Base-by-base conservation (phyloP, 1,140 invertebrate species). In the Drosophila suzukii region DNA sequence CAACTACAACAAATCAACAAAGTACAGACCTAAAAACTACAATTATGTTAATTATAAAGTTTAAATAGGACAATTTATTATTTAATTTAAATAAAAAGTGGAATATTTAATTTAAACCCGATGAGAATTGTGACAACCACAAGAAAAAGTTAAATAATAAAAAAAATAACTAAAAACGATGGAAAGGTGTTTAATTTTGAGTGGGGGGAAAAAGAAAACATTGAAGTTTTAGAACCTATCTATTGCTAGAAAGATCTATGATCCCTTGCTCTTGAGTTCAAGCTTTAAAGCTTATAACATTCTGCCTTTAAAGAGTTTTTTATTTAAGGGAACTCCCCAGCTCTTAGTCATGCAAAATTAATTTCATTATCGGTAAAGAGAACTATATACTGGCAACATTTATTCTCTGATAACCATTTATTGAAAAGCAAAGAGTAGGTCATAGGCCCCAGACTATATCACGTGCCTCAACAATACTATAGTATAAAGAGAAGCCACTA, bases 31-130 rank as follows among this genome's bases (percentile, higher is more conserved):
- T 78, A 83, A 75, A 85, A 72, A 75, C 75, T 88, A 88, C 84
- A 89, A 72, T 90, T 90, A 90, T 90, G 77, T 89, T 89, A 90
- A 89, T 81, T 89, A 67, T 89, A 86, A 86, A 86, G 62, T 76
- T 89, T 91, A 91, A 75, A 91, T 91, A 91, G 89, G 89, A 91
- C 68, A 91, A 91, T 91, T 91, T 78, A 88, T 91, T 89, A 91
- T 89, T 91, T 91, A 89, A 91, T 91, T 90, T 90, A 90, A 82
- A 66, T 70, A 41, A 79, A 78, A 89, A 81, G 73, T 90, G 84
- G 60, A 80, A 89, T 89, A 77, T 72, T 63, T 88, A 76, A 88
- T 88, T 84, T 83, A 84, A 88, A 71, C 47, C 56, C 61, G 67
- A 78, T 53, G 65, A 60, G 60, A 74, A 74, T 79, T 79, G 61